phyloP scores from a whole-genome alignment of 2,797 vertebrate genomes.

The Delichon dasypus region DNA sequence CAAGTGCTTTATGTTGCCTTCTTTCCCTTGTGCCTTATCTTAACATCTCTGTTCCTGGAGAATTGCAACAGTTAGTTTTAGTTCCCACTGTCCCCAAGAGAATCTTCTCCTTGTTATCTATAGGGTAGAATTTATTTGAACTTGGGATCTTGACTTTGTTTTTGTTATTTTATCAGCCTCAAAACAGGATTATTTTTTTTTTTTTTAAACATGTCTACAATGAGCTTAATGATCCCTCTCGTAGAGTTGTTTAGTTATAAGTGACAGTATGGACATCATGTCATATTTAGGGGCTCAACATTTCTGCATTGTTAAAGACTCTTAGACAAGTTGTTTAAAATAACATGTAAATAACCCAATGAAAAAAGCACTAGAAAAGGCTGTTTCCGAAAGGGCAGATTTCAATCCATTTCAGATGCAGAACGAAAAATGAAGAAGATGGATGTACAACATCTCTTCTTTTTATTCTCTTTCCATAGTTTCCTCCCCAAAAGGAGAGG shows the following conservation, averaged over 20 bases:
- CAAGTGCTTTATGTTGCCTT: neutral
- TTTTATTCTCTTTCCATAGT: neutral
- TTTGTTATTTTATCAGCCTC: neutral
- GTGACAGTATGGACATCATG: neutral
- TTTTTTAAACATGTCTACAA: neutral
- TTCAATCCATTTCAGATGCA: neutral
- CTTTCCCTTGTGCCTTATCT: neutral
- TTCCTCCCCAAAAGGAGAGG: neutral
- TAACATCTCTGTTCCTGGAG: neutral
- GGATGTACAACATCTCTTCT: neutral
- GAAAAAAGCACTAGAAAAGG: neutral
- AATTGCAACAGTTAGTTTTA: neutral
- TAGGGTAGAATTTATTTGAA: neutral
- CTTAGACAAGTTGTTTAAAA: neutral
- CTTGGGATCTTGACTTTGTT: neutral
- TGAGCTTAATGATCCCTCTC: neutral
- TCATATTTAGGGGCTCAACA: neutral
- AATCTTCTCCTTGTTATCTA: neutral
- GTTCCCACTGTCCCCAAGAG: neutral
- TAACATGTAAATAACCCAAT: neutral
- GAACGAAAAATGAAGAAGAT: neutral
- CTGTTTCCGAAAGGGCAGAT: neutral
- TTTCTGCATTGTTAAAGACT: neutral
- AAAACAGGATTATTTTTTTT: neutral
- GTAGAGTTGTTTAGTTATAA: neutral